These are phyloP conservation scores for Thamnophis elegans DNA, from an alignment of 2,797 vertebrate species.

Conservation along the genomic window DNA sequence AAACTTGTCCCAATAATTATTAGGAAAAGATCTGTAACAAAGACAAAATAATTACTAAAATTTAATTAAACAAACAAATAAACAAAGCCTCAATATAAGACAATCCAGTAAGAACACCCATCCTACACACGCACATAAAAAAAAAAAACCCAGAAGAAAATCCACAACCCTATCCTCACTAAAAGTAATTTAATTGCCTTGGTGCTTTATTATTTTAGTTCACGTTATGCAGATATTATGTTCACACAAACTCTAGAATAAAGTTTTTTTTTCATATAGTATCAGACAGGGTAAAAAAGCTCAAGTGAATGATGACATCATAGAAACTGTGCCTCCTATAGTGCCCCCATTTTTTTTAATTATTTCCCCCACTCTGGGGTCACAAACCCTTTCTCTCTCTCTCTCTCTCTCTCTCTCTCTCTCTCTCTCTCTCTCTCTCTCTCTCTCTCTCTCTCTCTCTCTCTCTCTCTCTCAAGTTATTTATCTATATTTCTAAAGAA, in stretches of 20 bases:
- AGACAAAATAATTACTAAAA: slow-evolving; percentile 48
- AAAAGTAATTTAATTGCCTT: background rate
- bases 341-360: background rate
- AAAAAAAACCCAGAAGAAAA: background rate
- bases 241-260: background rate
- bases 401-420: too few species aligned
- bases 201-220: background rate
- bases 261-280: slow-evolving; percentile 7
- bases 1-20: slow-evolving; percentile 99
- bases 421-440: too few species aligned
- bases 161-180: background rate
- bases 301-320: background rate
- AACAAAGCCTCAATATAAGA: background rate
- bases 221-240: background rate
- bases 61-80: background rate
- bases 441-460: too few species aligned
- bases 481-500: background rate
- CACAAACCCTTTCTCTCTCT: background rate
- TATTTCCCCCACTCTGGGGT: background rate
- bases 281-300: background rate
- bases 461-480: too few species aligned
- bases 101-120: background rate
- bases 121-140: background rate
- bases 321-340: background rate
- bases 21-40: slow-evolving; percentile 89